Base-by-base conservation (phyloP, 2,113 vertebrate genomes). In the Etheostoma spectabile region DNA sequence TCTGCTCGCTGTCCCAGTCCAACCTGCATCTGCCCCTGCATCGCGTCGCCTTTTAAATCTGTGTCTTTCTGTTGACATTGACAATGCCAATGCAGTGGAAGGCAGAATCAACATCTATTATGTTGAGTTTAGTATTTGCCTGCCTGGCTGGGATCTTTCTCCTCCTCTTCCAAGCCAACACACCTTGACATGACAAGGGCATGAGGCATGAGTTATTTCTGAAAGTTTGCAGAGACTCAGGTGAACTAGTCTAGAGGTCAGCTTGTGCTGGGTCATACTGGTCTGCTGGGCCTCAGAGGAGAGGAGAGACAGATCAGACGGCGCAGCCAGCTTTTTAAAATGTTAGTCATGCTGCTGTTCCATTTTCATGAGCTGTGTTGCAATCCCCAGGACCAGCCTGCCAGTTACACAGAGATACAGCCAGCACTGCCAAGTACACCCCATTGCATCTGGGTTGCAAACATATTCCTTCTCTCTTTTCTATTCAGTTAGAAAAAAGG, bases 281-380 rank as follows among this genome's bases (percentile, higher is more conserved):
- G 5, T 79, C 68, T 35, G 60, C 68, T 21, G 74, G 64, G 60
- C 74, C 74, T 77, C 68, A 3, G 46, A 63, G 60, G 30, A 55
- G 60, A 64, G 45, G 21, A 65, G 74, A 80, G 57, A 68, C 62
- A 19, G 63, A 84, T 78, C 74, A 83, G 46, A 82, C 15, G 38
- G 38, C 38, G 59, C 82, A 48, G 84, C 19, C 60, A 66, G 83
- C 83, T 77, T 80, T 84, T 89, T 79, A 63, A 86, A 64, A 84
- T 79, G 82, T 89, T 83, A 79, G 78, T 87, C 86, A 86, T 80
- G 75, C 63, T 21, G 51, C 85, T 79, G 71, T 82, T 92, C 67
- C 79, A 83, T 90, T 89, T 91, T 90, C 74, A 90, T 87, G 85
- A 86, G 83, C 52, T 18, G 45, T 74, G 77, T 83, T 89, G 82